Base-by-base conservation (phyloP, 2,888 invertebrate genomes). In the Drosophila vallismaia region DNA sequence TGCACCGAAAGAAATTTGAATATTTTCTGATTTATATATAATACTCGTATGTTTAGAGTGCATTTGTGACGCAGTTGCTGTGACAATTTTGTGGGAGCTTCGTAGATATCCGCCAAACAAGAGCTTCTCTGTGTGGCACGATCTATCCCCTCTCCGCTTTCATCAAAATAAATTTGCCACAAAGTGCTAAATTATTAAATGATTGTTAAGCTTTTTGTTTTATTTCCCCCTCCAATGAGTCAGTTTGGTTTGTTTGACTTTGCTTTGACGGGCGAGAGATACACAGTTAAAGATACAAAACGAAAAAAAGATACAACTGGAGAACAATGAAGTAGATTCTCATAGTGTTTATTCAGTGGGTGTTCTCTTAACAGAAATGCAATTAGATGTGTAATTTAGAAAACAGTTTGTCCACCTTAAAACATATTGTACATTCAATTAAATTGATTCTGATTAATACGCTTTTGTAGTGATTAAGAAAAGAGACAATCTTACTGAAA, bases 181-280 rank as follows among this genome's bases (percentile, higher is more conserved):
- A 73, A 76, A 83, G 76, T 80, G 86, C 71, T 86, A 83, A 83
- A 83, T 83, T 83, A 80, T 86, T 86, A 86, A 82, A 83, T 86
- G 82, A 78, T 80, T 73, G 67, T 78, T 83, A 75, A 78, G 70
- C 71, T 40, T 70, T 59, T 71, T 54, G 59, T 56, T 73, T 64
- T 68, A 59, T 48, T 70, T 56, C 69, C 50, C 52, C 52, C 68
- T 62, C 36, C 60, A 68, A 67, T 72, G 72, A 72, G 57, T 51
- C 54, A 48, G 54, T 31, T 42, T 40, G 38, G 38, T 48, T 46
- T 28, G 63, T 48, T 42, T 38, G 54, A 56, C 19, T 67, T 63
- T 66, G 44, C 10, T 59, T 33, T 14, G 42, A 36, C 8, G 42
- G 9, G 60, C 31, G 48, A 38, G 54, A 52, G 62, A 38, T 33